Evolutionary conservation across 2,888 invertebrate genomes (phyloP).

Genomic region (Cerceris rybyensis): DNA sequence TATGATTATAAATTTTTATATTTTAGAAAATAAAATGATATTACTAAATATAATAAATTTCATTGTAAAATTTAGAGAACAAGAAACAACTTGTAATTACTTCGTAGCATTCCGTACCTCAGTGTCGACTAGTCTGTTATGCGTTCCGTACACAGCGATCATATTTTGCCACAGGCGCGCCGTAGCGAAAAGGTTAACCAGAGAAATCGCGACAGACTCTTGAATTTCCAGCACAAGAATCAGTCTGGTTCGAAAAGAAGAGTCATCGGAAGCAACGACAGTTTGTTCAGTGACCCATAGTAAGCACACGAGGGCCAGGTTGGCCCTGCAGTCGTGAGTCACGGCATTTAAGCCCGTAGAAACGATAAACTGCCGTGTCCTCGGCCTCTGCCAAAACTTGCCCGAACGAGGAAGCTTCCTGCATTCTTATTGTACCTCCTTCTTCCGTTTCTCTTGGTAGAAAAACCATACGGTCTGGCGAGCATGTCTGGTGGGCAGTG

Average conservation of each 20-base stretch:
- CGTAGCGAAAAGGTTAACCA: too few relatives aligned
- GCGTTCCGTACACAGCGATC: too few relatives aligned
- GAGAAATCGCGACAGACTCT: background rate
- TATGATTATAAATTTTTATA: too few relatives aligned
- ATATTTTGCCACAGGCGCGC: too few relatives aligned
- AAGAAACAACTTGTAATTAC: too few relatives aligned
- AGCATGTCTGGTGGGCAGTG: conserved; percentile 67
- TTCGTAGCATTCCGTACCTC: too few relatives aligned
- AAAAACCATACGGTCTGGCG: conserved; percentile 68
- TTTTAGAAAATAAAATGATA: too few relatives aligned
- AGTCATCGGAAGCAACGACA: background rate
- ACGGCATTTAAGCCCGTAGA: conserved; percentile 35
- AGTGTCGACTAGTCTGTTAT: too few relatives aligned
- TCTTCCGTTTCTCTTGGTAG: conserved; percentile 57
- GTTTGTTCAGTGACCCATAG: conserved; percentile 30
- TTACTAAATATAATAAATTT: too few relatives aligned
- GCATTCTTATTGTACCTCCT: conserved; percentile 62
- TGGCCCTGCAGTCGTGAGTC: conserved; percentile 33
- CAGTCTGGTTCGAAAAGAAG: background rate
- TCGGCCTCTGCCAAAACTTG: conserved; percentile 43
- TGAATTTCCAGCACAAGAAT: background rate
- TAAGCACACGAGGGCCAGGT: conserved; percentile 4
- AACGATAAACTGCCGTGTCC: conserved; percentile 51
- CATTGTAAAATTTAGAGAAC: too few relatives aligned
- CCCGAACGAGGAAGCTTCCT: conserved; percentile 45